phyloP scores from a whole-genome alignment of 2,113 vertebrate genomes.

The Nesogale talazaci region DNA sequence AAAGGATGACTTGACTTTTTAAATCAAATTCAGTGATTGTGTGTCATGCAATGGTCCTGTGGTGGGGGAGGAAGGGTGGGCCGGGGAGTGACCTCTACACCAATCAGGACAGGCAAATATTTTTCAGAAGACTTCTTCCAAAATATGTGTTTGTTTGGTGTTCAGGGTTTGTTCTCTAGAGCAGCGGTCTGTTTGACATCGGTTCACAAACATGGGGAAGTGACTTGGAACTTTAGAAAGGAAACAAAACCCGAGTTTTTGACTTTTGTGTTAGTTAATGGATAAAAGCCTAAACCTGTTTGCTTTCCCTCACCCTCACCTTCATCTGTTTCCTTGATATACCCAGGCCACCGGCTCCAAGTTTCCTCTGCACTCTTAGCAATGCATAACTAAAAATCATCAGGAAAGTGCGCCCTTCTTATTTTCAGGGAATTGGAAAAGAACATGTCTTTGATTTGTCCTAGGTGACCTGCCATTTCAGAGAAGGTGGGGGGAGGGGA shows the following conservation, averaged over 20 bases:
- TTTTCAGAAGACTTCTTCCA: conserved; percentile 33
- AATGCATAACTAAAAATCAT: conserved; percentile 61
- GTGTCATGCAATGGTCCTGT: neutral
- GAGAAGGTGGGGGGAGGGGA: neutral
- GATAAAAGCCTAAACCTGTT: neutral
- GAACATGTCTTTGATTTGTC: conserved; percentile 45
- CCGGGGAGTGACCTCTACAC: neutral
- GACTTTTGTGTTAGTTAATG: neutral
- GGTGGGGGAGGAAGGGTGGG: neutral
- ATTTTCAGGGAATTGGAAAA: conserved; percentile 65
- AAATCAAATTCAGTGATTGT: neutral
- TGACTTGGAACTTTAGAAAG: conserved; percentile 28
- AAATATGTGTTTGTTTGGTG: neutral
- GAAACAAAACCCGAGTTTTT: neutral
- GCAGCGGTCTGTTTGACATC: conserved; percentile 23
- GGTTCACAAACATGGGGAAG: conserved; percentile 1
- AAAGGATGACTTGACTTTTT: conserved; percentile 3
- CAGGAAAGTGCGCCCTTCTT: conserved; percentile 50
- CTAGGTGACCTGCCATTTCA: conserved; percentile 60
- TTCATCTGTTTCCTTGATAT: conserved; percentile 4
- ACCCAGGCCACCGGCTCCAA: neutral
- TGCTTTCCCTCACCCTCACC: neutral
- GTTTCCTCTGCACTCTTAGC: conserved; percentile 31
- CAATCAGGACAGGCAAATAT: neutral
- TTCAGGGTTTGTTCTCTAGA: conserved; percentile 37